These are phyloP conservation scores for Nasonovia ribisnigri DNA, from an alignment of 2,888 invertebrate genomes.

Conservation along the genomic window DNA sequence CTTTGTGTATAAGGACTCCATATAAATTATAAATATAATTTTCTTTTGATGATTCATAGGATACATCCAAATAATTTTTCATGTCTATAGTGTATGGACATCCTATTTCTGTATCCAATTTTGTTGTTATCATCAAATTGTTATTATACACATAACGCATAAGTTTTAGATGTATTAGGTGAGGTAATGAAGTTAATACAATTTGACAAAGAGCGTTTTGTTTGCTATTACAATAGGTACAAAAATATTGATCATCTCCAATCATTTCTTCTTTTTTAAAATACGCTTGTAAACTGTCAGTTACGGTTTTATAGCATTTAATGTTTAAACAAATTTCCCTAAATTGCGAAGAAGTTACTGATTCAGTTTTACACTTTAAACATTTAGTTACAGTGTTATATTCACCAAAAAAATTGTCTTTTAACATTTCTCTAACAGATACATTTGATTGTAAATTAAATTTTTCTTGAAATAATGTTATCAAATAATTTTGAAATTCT, in stretches of 20 bases:
- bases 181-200: constrained; percentile 73
- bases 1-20: constrained; percentile 78
- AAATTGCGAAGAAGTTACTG: constrained; percentile 73
- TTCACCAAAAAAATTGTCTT: constrained; percentile 72
- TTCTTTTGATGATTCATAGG: constrained; percentile 69
- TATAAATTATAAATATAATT: constrained; percentile 74
- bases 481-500: constrained; percentile 77
- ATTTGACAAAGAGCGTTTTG: constrained; percentile 75
- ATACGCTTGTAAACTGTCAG: constrained; percentile 73
- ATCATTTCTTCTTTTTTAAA: constrained; percentile 75
- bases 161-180: constrained; percentile 75
- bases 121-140: constrained; percentile 74
- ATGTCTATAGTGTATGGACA: constrained; percentile 76
- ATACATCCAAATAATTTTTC: constrained; percentile 67
- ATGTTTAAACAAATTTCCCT: constrained; percentile 76
- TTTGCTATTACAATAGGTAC: constrained; percentile 73
- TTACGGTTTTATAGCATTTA: constrained; percentile 71
- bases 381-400: constrained; percentile 73
- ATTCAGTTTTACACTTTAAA: constrained; percentile 73
- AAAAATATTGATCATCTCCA: constrained; percentile 75
- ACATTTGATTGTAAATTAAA: constrained; percentile 69
- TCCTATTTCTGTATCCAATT: constrained; percentile 74
- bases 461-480: constrained; percentile 74
- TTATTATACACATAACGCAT: constrained; percentile 76
- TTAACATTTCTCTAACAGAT: constrained; percentile 70